Conservation (phyloP, 2,888 invertebrate genomes). For the Dynastes hyllus region DNA sequence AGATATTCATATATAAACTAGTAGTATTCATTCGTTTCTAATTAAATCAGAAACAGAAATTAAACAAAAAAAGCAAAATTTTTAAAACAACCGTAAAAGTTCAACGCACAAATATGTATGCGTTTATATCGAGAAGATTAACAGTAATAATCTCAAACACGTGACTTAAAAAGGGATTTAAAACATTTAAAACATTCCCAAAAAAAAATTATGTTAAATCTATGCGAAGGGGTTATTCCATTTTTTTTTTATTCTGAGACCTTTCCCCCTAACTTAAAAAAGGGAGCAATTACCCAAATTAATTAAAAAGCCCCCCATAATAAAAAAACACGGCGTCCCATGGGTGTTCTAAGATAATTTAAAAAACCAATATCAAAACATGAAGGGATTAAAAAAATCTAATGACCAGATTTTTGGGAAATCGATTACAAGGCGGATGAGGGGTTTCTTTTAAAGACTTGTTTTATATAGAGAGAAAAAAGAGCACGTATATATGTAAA, state of each 20-base stretch:
- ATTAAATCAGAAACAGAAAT: too few relatives aligned
- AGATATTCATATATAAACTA: too few relatives aligned
- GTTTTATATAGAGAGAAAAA: constrained; percentile 19
- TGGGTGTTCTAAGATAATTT: constrained; percentile 38
- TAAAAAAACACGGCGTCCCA: too few relatives aligned
- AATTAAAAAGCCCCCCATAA: too few relatives aligned
- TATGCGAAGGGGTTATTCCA: background rate
- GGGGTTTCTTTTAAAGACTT: too few relatives aligned
- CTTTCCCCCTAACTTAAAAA: background rate
- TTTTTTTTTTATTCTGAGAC: background rate
- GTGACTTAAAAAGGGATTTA: constrained; percentile 8
- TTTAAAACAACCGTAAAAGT: background rate
- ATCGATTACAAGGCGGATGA: too few relatives aligned
- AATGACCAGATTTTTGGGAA: constrained; percentile 32
- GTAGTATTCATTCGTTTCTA: too few relatives aligned
- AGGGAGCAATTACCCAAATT: constrained; percentile 9
- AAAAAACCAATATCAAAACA: constrained; percentile 36
- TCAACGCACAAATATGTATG: background rate
- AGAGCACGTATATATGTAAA: constrained; percentile 24
- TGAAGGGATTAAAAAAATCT: constrained; percentile 29
- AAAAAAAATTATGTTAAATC: constrained; percentile 25
- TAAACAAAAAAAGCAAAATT: too few relatives aligned
- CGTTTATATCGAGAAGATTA: constrained; percentile 10
- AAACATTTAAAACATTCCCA: background rate
- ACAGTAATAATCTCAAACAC: background rate